phyloP scores from a whole-genome alignment of 2,113 vertebrate genomes.

The Columbina picui region DNA sequence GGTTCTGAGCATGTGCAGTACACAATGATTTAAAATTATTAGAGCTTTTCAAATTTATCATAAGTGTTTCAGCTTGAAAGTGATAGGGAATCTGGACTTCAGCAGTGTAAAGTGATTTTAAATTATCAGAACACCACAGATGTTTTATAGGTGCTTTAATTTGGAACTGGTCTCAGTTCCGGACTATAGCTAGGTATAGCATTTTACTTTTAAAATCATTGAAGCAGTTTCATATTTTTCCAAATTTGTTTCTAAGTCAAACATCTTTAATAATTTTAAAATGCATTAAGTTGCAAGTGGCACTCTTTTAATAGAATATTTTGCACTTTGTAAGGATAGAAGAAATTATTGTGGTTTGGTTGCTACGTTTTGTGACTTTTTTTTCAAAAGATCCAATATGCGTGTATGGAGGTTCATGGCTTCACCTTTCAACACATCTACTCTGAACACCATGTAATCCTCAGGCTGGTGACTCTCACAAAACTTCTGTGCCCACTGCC shows the following conservation, averaged over 20 bases:
- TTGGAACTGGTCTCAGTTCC: slow-evolving; percentile 64
- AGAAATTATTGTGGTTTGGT: slow-evolving; percentile 15
- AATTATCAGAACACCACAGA: slow-evolving; percentile 69
- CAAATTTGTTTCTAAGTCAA: slow-evolving; percentile 8
- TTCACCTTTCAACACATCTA: not conserved
- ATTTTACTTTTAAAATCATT: slow-evolving; percentile 39
- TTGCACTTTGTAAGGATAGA: not conserved
- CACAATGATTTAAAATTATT: slow-evolving; percentile 77
- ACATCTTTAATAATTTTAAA: slow-evolving; percentile 65
- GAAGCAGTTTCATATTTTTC: slow-evolving; percentile 34
- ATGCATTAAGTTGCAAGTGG: slow-evolving; percentile 23
- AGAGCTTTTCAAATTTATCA: slow-evolving; percentile 75
- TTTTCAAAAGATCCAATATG: not conserved
- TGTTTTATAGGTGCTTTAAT: slow-evolving; percentile 74
- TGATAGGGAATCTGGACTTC: slow-evolving; percentile 69
- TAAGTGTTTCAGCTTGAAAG: slow-evolving; percentile 70
- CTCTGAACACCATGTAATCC: not conserved
- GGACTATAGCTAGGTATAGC: slow-evolving; percentile 28
- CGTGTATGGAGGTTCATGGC: rapidly evolving
- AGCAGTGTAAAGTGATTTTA: slow-evolving; percentile 68
- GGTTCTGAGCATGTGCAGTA: slow-evolving; percentile 75
- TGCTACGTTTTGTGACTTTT: not conserved
- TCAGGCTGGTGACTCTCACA: rapidly evolving
- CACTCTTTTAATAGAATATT: slow-evolving; percentile 59
- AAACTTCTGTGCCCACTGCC: not conserved